Evolutionary conservation across 2,797 vertebrate genomes (phyloP), one percentile per base, ranked within the genome.

Genomic region (Enteromius viviparus): DNA sequence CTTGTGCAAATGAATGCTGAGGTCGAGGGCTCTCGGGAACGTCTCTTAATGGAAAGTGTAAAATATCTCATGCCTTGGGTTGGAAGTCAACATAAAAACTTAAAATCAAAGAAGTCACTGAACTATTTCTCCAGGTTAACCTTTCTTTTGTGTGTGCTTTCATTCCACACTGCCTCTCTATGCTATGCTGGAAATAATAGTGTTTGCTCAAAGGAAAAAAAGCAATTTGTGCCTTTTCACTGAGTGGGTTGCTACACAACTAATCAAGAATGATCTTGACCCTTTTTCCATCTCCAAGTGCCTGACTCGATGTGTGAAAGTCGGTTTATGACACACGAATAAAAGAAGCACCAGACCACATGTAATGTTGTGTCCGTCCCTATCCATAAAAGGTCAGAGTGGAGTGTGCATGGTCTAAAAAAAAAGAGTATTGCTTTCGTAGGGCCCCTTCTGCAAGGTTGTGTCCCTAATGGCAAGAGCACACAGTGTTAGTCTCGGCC

Each of bases 1-100:
- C 89, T 89, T 87, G 87, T 87, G 92, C 89, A 93, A 91, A 93
- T 91, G 90, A 94, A 91, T 88, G 87, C 90, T 78, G 90, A 90
- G 89, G 87, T 87, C 72, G 88, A 92, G 89, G 87, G 86, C 90
- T 91, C 89, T 58, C 81, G 89, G 92, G 90, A 87, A 85, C 82
- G 14, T 87, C 83, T 89, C 60, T 89, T 75, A 85, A 75, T 78
- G 88, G 75, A 88, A 85, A 85, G 87, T 89, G 88, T 90, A 87
- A 89, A 90, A 92, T 89, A 93, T 89, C 83, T 85, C 34, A 66
- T 92, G 88, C 92, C 89, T 90, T 89, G 86, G 87, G 86, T 37
- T 89, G 88, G 74, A 89, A 86, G 78, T 55, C 51, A 79, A 62
- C 69, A 51, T 21, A 64, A 40, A 37, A 81, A 85, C 51, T 17